Evolutionary conservation across 2,113 vertebrate genomes (phyloP).

Genomic region (Colistium nudipinnis): DNA sequence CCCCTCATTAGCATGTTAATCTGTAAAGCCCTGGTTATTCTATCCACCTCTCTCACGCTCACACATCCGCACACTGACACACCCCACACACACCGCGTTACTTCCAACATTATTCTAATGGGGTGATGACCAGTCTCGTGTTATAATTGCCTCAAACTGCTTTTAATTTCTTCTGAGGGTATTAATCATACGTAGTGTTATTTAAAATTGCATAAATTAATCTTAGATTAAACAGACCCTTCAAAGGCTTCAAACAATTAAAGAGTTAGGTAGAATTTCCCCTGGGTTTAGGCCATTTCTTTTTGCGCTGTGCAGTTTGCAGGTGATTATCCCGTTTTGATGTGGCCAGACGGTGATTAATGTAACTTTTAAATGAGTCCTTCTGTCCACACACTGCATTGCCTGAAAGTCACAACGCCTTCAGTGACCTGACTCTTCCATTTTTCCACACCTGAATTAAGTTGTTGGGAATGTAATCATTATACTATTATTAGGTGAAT

Average conservation of each 20-base stretch:
- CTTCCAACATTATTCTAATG: constrained; percentile 90
- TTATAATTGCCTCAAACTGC: constrained; percentile 99
- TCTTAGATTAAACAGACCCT: constrained; percentile 99
- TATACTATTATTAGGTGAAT: constrained; percentile 3
- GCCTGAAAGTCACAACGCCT: constrained; percentile 88
- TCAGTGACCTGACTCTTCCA: constrained; percentile 83
- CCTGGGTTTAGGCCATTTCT: constrained; percentile 90
- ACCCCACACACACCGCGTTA: constrained; percentile 81
- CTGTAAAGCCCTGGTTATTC: constrained; percentile 85
- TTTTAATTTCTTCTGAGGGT: constrained; percentile 97
- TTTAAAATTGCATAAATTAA: constrained; percentile 99
- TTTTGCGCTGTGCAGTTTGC: constrained; percentile 91
- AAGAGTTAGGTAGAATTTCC: constrained; percentile 98
- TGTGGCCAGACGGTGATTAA: constrained; percentile 94
- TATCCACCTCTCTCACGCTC: constrained; percentile 78
- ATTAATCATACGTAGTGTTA: constrained; percentile 99
- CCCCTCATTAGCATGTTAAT: constrained; percentile 88
- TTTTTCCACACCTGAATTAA: constrained; percentile 54
- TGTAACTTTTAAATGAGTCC: constrained; percentile 93
- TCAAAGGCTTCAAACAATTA: constrained; percentile 99
- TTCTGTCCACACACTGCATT: constrained; percentile 65
- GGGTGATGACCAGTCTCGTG: constrained; percentile 98
- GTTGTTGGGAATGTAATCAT: constrained; percentile 73
- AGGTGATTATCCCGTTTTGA: constrained; percentile 98
- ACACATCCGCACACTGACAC: constrained; percentile 16